These are phyloP conservation scores for Erpobdella octoculata DNA, from an alignment of 2,888 invertebrate species.

Conservation along the genomic window DNA sequence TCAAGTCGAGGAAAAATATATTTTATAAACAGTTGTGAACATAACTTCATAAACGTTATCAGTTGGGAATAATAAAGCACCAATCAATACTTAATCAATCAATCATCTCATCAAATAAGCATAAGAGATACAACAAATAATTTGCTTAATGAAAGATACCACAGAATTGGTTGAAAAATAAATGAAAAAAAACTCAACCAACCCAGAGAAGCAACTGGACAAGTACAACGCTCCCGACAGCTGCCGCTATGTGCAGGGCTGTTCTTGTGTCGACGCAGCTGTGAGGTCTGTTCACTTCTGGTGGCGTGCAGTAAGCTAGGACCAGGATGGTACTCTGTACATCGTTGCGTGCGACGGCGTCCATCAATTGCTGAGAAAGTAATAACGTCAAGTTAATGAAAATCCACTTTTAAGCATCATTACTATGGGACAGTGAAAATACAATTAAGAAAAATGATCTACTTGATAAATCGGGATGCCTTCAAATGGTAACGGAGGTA, in stretches of 20 bases:
- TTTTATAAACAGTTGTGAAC: no score
- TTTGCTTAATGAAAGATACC: no score
- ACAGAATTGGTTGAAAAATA: neutral
- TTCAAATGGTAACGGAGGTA: conserved; percentile 59
- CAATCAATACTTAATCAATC: neutral
- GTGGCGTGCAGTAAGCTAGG: conserved; percentile 54
- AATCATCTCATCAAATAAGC: no score
- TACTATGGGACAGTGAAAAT: neutral
- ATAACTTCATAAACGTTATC: no score
- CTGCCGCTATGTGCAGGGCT: conserved; percentile 79
- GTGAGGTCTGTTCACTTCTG: conserved; percentile 70
- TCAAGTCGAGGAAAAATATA: conserved; percentile 41
- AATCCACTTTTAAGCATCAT: neutral
- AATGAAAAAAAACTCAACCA: conserved; percentile 45
- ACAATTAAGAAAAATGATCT: neutral
- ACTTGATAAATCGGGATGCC: conserved; percentile 58
- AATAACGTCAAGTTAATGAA: neutral
- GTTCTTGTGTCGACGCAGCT: conserved; percentile 70
- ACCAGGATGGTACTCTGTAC: conserved; percentile 56
- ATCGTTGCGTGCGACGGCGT: conserved; percentile 52
- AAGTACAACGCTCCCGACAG: conserved; percentile 70
- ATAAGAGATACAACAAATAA: no score
- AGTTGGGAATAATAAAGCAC: neutral
- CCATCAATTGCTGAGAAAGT: conserved; percentile 55
- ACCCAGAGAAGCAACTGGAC: conserved; percentile 91